Evolutionary conservation across 2,797 vertebrate genomes (phyloP), one percentile per base, ranked within the genome.

Genomic region (Sphaeramia orbicularis): DNA sequence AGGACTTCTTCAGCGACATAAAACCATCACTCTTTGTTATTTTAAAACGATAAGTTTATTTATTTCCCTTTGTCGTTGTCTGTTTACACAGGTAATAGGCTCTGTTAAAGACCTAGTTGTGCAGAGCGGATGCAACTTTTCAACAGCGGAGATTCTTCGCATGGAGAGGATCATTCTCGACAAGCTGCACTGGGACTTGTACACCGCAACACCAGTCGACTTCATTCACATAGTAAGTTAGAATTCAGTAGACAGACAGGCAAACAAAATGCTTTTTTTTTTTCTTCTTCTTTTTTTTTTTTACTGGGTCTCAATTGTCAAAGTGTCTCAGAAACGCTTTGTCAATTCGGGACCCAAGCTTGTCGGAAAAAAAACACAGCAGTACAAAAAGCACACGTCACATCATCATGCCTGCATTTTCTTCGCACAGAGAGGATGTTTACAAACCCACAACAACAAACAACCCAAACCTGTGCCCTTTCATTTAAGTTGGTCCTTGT

Each of bases 111-210:
- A 87, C 76, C 94, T 96, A 67, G 91, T 91, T 42, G 91, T 80
- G 86, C 94, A 88, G 91, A 95, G 95, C 82, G 93, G 92, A 73
- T 96, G 95, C 89, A 93, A 80, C 86, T 93, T 92, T 86, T 95
- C 95, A 38, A 94, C 92, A 36, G 94, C 93, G 2, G 94, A 97
- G 90, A 95, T 96, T 89, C 94, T 94, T 85, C 94, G 94, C 86
- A 97, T 95, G 95, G 95, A 96, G 92, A 92, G 95, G 86, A 93
- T 94, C 89, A 94, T 94, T 88, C 93, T 96, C 52, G 94, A 93
- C 89, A 96, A 95, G 88, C 94, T 97, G 91, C 93, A 95, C 65
- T 95, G 94, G 95, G 95, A 97, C 83, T 90, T 96, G 86, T 95
- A 94, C 90, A 94, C 85, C 0, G 93, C 94, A 43, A 96, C 94